Evolutionary conservation across 1,140 invertebrate genomes (phyloP).

Genomic region (Tetranychus cinnabarinus): DNA sequence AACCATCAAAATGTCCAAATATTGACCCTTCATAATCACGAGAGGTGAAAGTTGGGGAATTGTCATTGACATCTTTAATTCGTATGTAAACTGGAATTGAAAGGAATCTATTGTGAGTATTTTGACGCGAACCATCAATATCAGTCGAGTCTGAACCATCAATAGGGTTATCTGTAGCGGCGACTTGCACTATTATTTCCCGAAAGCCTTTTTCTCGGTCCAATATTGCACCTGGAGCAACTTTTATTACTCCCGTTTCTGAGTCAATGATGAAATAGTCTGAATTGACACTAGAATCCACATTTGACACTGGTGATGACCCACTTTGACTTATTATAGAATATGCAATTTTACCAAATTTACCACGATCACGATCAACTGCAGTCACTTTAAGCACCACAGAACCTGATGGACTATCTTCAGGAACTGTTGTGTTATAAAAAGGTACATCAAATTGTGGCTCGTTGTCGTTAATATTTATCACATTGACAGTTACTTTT

Average conservation of each 20-base stretch:
- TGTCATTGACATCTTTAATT: slow-evolving; percentile 41
- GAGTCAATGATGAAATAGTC: slow-evolving; percentile 57
- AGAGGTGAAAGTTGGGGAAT: slow-evolving; percentile 52
- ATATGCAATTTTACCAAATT: slow-evolving; percentile 1
- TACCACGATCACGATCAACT: slow-evolving; percentile 70
- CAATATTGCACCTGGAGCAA: slow-evolving; percentile 18
- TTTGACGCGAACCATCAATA: not conserved
- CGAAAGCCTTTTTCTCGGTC: not conserved
- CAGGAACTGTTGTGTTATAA: slow-evolving; percentile 77
- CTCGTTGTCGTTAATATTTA: slow-evolving; percentile 61
- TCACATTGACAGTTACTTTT: slow-evolving; percentile 42
- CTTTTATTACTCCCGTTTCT: slow-evolving; percentile 60
- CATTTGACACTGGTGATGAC: not conserved
- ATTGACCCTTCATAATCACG: slow-evolving; percentile 25
- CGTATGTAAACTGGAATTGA: slow-evolving; percentile 11
- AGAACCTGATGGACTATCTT: slow-evolving; percentile 55
- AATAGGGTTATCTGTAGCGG: not conserved
- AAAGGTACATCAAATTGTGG: slow-evolving; percentile 87
- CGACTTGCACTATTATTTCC: not conserved
- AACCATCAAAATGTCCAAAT: slow-evolving; percentile 1
- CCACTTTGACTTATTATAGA: not conserved
- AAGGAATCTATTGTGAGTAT: not conserved
- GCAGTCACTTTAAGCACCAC: slow-evolving; percentile 89
- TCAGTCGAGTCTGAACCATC: not conserved
- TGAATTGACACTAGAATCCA: not conserved